Conservation (phyloP, 2,797 vertebrate genomes). For the Anguilla anguilla region DNA sequence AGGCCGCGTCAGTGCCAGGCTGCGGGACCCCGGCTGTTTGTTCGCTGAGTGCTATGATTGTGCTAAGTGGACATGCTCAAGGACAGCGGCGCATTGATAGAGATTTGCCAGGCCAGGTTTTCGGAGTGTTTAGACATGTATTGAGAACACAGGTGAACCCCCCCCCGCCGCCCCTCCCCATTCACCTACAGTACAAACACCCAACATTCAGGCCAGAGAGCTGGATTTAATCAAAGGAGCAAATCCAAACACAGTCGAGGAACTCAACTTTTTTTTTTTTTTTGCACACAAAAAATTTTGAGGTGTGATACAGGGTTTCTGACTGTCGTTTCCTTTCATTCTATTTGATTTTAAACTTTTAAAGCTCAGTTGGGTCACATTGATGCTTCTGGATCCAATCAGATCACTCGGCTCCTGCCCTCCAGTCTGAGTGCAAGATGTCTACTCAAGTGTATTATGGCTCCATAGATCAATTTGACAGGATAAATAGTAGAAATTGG, state of each 20-base stretch:
- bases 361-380: neutral
- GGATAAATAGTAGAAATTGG: neutral
- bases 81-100: neutral
- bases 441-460: neutral
- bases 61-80: neutral
- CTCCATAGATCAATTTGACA: neutral
- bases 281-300: neutral
- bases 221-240: neutral
- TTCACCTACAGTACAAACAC: constrained; percentile 9
- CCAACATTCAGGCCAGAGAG: neutral
- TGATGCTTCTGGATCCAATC: neutral
- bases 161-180: no score
- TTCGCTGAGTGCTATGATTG: constrained; percentile 3
- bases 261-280: neutral
- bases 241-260: neutral
- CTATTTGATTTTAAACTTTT: neutral
- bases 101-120: neutral
- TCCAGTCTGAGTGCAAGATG: no score
- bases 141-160: neutral
- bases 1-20: neutral
- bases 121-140: neutral
- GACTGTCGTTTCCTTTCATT: neutral
- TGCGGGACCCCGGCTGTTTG: neutral
- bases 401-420: no score
- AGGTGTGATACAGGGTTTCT: neutral